A percentile compares a stretch with the other conserved stretches of the same genome.
Conservation (phyloP, 2,797 vertebrate genomes). For the Amazona ochrocephala region DNA sequence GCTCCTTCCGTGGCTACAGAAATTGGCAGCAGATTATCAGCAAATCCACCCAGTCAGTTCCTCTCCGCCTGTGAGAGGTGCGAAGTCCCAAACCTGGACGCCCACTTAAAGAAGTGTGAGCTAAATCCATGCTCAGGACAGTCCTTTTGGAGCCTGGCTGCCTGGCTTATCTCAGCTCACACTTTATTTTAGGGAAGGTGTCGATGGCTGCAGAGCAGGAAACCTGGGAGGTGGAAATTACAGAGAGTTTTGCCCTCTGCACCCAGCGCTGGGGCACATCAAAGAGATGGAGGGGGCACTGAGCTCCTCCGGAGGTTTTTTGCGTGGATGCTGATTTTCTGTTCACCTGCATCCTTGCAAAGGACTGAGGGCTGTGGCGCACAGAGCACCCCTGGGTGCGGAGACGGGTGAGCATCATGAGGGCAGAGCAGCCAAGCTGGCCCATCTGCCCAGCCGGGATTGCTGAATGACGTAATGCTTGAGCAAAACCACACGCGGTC, state of each 20-base stretch:
- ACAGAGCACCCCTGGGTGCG: rapidly evolving
- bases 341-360: background rate
- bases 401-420: background rate
- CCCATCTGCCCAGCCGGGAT: background rate
- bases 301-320: background rate
- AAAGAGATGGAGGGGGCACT: background rate
- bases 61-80: background rate
- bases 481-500: background rate
- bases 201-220: background rate
- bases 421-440: background rate
- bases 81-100: background rate
- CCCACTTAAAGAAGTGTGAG: background rate
- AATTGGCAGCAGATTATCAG: constrained; percentile 13
- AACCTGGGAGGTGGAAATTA: background rate
- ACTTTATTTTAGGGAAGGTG: background rate
- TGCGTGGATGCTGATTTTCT: background rate
- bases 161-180: constrained; percentile 21
- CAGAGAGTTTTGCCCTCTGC: background rate
- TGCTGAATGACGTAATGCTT: constrained; percentile 9
- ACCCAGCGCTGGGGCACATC: rapidly evolving
- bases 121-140: background rate
- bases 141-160: background rate
- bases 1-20: background rate
- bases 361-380: background rate
- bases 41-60: background rate